phyloP scores from a whole-genome alignment of 64 coral and sea anemone genomes.

The Hydrozoanthus tunicans region DNA sequence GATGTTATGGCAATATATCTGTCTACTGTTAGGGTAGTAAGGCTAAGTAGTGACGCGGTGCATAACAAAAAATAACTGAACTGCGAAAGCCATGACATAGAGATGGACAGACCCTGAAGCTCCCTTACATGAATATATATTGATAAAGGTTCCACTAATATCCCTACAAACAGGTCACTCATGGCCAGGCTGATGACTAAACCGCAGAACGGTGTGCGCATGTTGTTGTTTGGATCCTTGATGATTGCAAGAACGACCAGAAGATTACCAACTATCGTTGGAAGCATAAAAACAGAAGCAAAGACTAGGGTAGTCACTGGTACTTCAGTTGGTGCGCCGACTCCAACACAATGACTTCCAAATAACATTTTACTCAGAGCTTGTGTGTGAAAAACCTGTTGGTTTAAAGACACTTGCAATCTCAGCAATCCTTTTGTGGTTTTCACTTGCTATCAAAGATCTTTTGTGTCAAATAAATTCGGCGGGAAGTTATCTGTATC shows the following conservation, averaged over 20 bases:
- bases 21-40: constrained; percentile 69
- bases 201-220: constrained; percentile 70
- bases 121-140: constrained; percentile 61
- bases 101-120: constrained; percentile 16
- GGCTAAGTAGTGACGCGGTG: constrained; percentile 74
- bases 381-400: not conserved
- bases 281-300: constrained; percentile 43
- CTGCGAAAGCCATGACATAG: constrained; percentile 54
- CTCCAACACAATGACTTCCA: constrained; percentile 33
- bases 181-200: constrained; percentile 71
- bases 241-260: constrained; percentile 57
- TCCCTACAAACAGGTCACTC: constrained; percentile 70
- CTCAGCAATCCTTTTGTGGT: not conserved
- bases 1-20: constrained; percentile 75
- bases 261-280: constrained; percentile 74
- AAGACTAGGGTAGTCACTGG: constrained; percentile 25
- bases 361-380: not conserved
- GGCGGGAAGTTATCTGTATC: too few species aligned
- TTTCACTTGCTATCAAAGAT: not conserved
- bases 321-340: constrained; percentile 40
- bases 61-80: constrained; percentile 68
- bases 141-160: constrained; percentile 53
- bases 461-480: too few species aligned
- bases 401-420: not conserved
- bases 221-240: constrained; percentile 51